Conservation (phyloP, 2,888 invertebrate species). For the Melanargia galathea region DNA sequence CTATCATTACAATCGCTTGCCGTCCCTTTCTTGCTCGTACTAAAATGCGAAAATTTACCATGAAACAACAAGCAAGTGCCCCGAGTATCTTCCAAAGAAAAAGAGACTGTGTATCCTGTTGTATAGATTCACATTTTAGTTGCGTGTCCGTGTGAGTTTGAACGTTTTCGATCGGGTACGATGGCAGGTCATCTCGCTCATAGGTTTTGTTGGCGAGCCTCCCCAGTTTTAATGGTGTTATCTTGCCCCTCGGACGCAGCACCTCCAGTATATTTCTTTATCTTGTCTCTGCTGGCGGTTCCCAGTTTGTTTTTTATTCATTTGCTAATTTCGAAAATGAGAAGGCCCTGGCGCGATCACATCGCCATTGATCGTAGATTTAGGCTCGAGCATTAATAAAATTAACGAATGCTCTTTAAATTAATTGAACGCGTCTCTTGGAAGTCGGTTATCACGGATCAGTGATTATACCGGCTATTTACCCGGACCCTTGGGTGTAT, state of each 20-base stretch:
- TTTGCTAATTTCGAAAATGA: slow-evolving; percentile 82
- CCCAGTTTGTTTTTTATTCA: slow-evolving; percentile 72
- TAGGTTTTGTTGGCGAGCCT: slow-evolving; percentile 71
- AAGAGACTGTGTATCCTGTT: slow-evolving; percentile 28
- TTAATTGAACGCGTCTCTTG: slow-evolving; percentile 73
- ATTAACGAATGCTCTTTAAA: slow-evolving; percentile 79
- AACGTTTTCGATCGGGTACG: slow-evolving; percentile 37
- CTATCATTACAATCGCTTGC: slow-evolving; percentile 74
- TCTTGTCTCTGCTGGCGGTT: slow-evolving; percentile 80
- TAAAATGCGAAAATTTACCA: slow-evolving; percentile 41
- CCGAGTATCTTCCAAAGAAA: slow-evolving; percentile 9
- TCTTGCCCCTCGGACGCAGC: slow-evolving; percentile 78
- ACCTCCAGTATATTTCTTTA: slow-evolving; percentile 81
- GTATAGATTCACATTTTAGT: slow-evolving; percentile 34
- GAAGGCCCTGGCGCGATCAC: slow-evolving; percentile 71
- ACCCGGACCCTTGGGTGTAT: slow-evolving; percentile 43
- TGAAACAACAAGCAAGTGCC: slow-evolving; percentile 38
- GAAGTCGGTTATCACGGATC: slow-evolving; percentile 71
- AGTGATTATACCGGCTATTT: slow-evolving; percentile 57
- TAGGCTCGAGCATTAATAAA: slow-evolving; percentile 76
- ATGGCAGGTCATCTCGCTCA: slow-evolving; percentile 62
- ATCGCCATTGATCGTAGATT: slow-evolving; percentile 77
- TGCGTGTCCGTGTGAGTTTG: slow-evolving; percentile 12
- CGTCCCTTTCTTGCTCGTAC: slow-evolving; percentile 64
- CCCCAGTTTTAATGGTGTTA: slow-evolving; percentile 81